phyloP scores from a whole-genome alignment of 2,888 invertebrate genomes.

The Andrena haemorrhoa region DNA sequence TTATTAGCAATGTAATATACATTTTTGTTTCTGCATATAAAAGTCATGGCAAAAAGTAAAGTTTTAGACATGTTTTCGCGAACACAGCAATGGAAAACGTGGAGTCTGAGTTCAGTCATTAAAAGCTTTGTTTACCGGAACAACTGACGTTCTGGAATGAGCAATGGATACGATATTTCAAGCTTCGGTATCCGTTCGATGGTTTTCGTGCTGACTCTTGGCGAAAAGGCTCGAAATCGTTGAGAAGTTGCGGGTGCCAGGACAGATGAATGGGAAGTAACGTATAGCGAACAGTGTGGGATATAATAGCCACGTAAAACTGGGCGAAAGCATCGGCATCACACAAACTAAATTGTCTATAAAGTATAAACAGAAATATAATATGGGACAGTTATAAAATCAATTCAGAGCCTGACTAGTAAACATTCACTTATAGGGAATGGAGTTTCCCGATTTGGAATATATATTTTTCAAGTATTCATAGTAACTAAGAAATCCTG shows the following conservation, averaged over 20 bases:
- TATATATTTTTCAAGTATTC: too few relatives aligned
- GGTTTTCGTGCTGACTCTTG: constrained; percentile 66
- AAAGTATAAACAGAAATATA: background rate
- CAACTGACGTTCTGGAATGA: constrained; percentile 62
- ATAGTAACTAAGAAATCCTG: too few relatives aligned
- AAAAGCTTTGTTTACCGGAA: constrained; percentile 69
- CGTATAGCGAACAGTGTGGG: constrained; percentile 75
- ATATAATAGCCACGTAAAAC: constrained; percentile 75
- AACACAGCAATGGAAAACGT: constrained; percentile 7
- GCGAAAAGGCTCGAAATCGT: constrained; percentile 66
- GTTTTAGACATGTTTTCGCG: constrained; percentile 13
- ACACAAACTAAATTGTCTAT: constrained; percentile 5
- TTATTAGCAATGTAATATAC: too few relatives aligned
- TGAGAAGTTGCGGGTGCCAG: constrained; percentile 67
- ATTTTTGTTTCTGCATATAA: too few relatives aligned
- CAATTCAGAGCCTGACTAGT: too few relatives aligned
- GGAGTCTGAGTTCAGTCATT: constrained; percentile 47
- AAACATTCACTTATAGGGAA: too few relatives aligned
- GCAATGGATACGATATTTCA: constrained; percentile 66
- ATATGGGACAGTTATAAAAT: too few relatives aligned
- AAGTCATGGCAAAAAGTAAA: too few relatives aligned
- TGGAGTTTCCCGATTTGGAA: too few relatives aligned
- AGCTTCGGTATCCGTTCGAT: constrained; percentile 59
- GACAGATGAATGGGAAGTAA: constrained; percentile 70
- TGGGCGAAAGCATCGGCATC: constrained; percentile 69